A percentile compares a stretch with the other conserved stretches of the same genome.
Evolutionary conservation across 1,140 invertebrate species (phyloP).

Genomic region (Samia ricini): DNA sequence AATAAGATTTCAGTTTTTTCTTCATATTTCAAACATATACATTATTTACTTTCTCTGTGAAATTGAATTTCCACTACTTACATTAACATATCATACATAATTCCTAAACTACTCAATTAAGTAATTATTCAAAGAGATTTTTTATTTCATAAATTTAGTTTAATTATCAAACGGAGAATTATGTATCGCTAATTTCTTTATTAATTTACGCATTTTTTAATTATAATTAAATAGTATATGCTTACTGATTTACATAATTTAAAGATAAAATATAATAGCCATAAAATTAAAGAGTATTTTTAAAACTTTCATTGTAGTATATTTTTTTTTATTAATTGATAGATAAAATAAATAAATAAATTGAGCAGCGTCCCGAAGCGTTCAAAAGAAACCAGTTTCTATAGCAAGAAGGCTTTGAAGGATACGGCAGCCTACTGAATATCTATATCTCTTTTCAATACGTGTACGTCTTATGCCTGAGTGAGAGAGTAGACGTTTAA

Average conservation of each 20-base stretch:
- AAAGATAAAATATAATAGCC: too few relatives aligned
- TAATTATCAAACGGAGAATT: not conserved
- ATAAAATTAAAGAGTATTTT: too few relatives aligned
- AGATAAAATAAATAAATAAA: constrained; percentile 14
- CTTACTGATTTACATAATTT: too few relatives aligned
- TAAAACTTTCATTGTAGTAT: too few relatives aligned
- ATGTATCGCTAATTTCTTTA: too few relatives aligned
- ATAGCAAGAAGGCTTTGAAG: constrained; percentile 60
- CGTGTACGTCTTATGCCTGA: constrained; percentile 23
- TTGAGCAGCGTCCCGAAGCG: constrained; percentile 56
- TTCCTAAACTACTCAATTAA: not conserved
- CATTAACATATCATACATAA: not conserved
- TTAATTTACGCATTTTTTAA: too few relatives aligned
- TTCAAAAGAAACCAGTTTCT: constrained; percentile 62
- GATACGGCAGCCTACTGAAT: constrained; percentile 49
- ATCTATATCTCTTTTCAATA: constrained; percentile 48
- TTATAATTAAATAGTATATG: too few relatives aligned
- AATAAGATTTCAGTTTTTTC: not conserved
- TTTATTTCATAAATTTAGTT: not conserved
- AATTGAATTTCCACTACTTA: too few relatives aligned
- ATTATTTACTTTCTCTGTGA: too few relatives aligned
- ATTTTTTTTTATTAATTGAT: too few relatives aligned
- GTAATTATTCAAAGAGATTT: not conserved
- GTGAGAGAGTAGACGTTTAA: constrained; percentile 34
- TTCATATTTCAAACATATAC: too few relatives aligned